Conservation (phyloP, 2,113 vertebrate genomes). For the Chaetura pelagica region DNA sequence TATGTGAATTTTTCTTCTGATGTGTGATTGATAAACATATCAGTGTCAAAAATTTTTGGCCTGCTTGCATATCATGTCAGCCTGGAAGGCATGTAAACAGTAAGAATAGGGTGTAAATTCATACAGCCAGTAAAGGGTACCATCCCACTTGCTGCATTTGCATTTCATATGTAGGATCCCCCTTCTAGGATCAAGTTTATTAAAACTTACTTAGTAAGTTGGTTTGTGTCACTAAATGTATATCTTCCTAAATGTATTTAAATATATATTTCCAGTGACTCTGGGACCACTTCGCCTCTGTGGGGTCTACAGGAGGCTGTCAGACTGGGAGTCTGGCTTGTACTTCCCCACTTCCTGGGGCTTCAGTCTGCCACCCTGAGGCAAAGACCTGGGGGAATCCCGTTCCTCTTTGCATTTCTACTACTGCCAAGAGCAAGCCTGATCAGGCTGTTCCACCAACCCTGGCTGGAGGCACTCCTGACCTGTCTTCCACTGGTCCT, state of each 20-base stretch:
- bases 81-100: background rate
- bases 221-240: background rate
- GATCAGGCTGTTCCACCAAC: background rate
- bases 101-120: background rate
- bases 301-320: background rate
- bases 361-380: background rate
- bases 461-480: accelerated
- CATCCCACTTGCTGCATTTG: background rate
- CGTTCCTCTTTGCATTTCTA: accelerated
- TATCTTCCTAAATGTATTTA: background rate
- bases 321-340: background rate
- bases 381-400: background rate
- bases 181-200: background rate
- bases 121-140: background rate
- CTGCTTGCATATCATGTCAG: background rate
- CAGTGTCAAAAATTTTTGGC: background rate
- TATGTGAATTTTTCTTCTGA: background rate
- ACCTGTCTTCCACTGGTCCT: background rate
- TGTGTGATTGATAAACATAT: background rate
- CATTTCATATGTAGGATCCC: background rate
- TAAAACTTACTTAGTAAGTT: background rate
- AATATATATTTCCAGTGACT: accelerated
- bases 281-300: background rate
- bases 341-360: background rate
- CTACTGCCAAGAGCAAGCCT: accelerated